Evolutionary conservation across 2,113 vertebrate genomes (phyloP).

Genomic region (Ceyx melanurus): DNA sequence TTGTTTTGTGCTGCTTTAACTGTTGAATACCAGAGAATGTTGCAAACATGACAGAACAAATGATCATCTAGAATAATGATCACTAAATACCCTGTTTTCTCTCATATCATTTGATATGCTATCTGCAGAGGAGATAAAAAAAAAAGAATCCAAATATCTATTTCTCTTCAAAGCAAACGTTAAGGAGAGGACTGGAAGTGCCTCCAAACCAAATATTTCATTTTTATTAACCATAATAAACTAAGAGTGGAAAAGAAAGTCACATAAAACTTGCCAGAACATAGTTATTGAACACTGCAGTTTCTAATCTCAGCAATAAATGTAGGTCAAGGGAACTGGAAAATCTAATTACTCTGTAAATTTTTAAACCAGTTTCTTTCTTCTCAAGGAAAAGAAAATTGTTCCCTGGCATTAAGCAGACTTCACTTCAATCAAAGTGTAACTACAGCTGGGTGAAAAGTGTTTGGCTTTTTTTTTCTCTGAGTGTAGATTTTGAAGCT

Average conservation of each 20-base stretch:
- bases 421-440: constrained; percentile 6
- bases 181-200: constrained; percentile 24
- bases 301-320: constrained; percentile 50
- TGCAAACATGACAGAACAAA: background rate
- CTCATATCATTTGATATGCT: constrained; percentile 6
- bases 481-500: background rate
- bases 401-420: background rate
- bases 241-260: constrained; percentile 24
- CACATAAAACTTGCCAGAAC: constrained; percentile 15
- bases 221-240: constrained; percentile 53
- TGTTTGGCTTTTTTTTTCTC: background rate
- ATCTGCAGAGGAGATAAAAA: constrained; percentile 16
- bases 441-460: background rate
- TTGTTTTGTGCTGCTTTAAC: background rate
- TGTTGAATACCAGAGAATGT: background rate
- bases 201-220: constrained; percentile 51
- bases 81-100: background rate
- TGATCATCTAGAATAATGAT: background rate
- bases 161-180: constrained; percentile 37
- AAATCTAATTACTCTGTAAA: constrained; percentile 53
- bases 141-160: background rate
- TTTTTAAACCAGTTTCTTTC: constrained; percentile 59
- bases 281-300: constrained; percentile 25
- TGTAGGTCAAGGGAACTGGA: constrained; percentile 49
- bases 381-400: constrained; percentile 33